Percentiles rank a stretch among this genome's conserved stretches.
phyloP scores from a whole-genome alignment of 2,888 invertebrate genomes.

The Amiota minor region DNA sequence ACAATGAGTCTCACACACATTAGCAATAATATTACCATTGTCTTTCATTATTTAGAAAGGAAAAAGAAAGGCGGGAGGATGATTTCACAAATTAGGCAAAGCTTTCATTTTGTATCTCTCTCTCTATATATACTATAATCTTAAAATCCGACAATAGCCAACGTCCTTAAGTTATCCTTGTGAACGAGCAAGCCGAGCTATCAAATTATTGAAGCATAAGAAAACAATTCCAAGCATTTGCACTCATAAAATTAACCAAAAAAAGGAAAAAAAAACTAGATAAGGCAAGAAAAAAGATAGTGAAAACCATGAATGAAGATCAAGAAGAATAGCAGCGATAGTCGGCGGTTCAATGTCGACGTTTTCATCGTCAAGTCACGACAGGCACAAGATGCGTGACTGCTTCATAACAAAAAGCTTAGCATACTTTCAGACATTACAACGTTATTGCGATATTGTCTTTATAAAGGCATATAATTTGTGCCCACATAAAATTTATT shows the following conservation, averaged over 20 bases:
- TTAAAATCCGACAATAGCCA: too few species aligned
- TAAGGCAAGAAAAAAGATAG: not conserved
- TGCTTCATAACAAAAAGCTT: too few species aligned
- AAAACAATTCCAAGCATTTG: constrained; percentile 46
- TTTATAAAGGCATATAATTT: too few species aligned
- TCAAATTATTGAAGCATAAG: constrained; percentile 63
- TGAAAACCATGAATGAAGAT: not conserved
- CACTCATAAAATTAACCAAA: constrained; percentile 5
- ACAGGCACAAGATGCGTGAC: too few species aligned
- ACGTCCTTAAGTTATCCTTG: constrained; percentile 27
- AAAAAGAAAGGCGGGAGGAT: not conserved
- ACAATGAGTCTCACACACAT: constrained; percentile 50
- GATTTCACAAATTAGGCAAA: constrained; percentile 60
- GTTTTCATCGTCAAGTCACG: too few species aligned
- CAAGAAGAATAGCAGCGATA: not conserved
- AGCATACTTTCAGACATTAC: too few species aligned
- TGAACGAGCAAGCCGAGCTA: constrained; percentile 57
- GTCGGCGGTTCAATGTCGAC: not conserved
- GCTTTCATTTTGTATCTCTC: too few species aligned
- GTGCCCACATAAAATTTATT: too few species aligned
- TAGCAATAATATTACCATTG: constrained; percentile 46
- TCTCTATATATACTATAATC: too few species aligned
- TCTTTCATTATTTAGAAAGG: not conserved
- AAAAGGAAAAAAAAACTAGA: constrained; percentile 4
- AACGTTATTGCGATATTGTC: not conserved